Percentiles rank a stretch among this genome's conserved stretches.
phyloP scores from a whole-genome alignment of 2,113 vertebrate species.

The Taxidea taxus region DNA sequence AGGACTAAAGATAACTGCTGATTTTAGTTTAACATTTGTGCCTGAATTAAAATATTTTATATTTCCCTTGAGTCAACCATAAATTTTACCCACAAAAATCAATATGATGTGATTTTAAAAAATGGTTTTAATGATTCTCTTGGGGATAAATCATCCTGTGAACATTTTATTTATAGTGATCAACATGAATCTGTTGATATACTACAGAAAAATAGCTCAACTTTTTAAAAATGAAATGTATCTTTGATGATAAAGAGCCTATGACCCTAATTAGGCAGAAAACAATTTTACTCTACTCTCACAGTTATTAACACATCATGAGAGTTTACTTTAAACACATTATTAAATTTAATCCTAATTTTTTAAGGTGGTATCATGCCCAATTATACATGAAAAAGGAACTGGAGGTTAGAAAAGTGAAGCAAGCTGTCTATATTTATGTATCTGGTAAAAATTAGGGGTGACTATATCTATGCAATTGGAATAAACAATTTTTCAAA shows the following conservation, averaged over 20 bases:
- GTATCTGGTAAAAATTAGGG: not conserved
- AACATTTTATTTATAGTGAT: not conserved
- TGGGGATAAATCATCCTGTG: not conserved
- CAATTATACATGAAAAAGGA: conserved; percentile 32
- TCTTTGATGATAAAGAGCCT: conserved; percentile 22
- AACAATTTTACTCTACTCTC: conserved; percentile 25
- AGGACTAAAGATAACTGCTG: not conserved
- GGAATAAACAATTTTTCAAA: not conserved
- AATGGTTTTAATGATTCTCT: not conserved
- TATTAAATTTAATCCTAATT: conserved; percentile 39
- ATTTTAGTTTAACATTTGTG: not conserved
- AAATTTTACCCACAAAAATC: not conserved
- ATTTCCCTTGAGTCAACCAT: not conserved
- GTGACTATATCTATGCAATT: not conserved
- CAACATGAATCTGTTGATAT: not conserved
- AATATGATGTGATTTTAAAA: not conserved
- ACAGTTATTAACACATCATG: conserved; percentile 54
- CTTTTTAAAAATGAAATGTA: conserved; percentile 3
- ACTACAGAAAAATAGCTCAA: not conserved
- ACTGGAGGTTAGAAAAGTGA: conserved; percentile 1
- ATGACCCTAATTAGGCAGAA: conserved; percentile 45
- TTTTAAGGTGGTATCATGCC: not conserved
- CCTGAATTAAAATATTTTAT: not conserved
- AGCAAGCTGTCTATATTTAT: not conserved
- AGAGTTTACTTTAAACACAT: not conserved